These are phyloP conservation scores for Nyctereutes procyonoides DNA, from an alignment of 2,113 vertebrate species.

Conservation along the genomic window DNA sequence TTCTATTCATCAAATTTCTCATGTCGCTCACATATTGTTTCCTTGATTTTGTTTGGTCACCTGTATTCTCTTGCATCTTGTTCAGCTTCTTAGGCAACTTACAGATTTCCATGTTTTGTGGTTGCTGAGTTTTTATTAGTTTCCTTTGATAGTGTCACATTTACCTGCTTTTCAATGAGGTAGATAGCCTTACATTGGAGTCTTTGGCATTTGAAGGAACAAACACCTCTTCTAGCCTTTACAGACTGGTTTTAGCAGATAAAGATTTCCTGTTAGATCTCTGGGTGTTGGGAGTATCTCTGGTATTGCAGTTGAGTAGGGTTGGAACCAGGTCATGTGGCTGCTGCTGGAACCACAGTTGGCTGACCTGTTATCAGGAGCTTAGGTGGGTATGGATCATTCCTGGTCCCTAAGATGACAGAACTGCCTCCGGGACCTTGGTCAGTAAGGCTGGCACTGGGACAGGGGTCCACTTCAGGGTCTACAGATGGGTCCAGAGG, in stretches of 20 bases:
- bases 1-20: neutral
- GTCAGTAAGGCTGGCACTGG: neutral
- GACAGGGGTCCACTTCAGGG: neutral
- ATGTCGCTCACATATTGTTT: neutral
- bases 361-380: neutral
- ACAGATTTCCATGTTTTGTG: neutral
- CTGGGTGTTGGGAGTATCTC: neutral
- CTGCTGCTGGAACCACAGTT: neutral
- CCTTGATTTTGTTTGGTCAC: neutral
- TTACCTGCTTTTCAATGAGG: neutral
- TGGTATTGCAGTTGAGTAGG: neutral
- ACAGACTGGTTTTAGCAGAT: neutral
- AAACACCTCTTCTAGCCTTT: neutral
- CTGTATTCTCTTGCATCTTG: neutral
- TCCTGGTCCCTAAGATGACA: neutral
- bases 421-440: neutral
- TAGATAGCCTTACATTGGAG: neutral
- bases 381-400: neutral
- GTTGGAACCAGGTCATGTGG: neutral
- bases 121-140: neutral
- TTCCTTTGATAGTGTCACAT: neutral
- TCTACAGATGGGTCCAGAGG: neutral
- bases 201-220: neutral
- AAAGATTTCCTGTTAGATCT: neutral
- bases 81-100: neutral